Evolutionary conservation across 2,797 vertebrate species (phyloP).

Genomic region (Mus caroli): DNA sequence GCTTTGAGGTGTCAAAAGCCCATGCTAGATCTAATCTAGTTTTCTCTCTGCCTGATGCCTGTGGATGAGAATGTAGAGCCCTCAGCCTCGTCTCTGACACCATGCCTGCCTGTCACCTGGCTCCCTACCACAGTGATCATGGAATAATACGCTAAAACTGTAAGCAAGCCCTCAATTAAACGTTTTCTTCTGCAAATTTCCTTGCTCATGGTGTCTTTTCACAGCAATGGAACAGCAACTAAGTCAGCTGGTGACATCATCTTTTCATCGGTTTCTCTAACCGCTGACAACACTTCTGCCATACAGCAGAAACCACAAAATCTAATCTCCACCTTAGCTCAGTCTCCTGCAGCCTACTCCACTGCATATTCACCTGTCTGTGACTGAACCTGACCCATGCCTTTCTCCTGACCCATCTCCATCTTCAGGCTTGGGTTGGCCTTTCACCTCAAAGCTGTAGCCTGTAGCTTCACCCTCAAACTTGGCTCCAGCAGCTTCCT

Average conservation of each 20-base stretch:
- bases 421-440: no score
- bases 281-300: neutral
- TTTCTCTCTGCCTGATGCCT: neutral
- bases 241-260: neutral
- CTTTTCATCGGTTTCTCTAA: neutral
- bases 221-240: neutral
- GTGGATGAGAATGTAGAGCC: neutral
- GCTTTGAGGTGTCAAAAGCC: neutral
- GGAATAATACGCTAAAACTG: neutral
- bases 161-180: neutral
- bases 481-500: neutral
- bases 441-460: neutral
- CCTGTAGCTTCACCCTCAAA: neutral
- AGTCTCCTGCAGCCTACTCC: neutral
- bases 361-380: neutral
- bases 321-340: neutral
- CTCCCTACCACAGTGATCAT: neutral
- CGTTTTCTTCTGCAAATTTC: neutral
- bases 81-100: neutral
- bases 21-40: neutral
- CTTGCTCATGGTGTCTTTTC: neutral
- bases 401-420: neutral
- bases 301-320: neutral
- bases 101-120: neutral
- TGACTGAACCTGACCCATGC: neutral